phyloP scores from a whole-genome alignment of 2,888 invertebrate genomes.

The Xanthorhoe spadicearia region DNA sequence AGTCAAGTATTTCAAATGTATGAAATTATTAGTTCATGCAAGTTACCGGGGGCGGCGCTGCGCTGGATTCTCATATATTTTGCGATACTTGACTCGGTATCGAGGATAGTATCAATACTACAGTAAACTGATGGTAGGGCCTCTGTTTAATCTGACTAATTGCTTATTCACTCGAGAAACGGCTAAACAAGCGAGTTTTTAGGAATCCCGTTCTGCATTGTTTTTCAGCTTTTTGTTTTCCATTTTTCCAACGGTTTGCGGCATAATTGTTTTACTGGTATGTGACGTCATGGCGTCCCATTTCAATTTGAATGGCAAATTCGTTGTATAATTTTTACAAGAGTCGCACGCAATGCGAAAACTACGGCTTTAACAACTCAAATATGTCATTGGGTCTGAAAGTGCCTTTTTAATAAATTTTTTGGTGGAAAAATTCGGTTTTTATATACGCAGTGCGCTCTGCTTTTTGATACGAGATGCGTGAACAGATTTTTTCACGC shows the following conservation, averaged over 20 bases:
- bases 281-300: constrained; percentile 53
- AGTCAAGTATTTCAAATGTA: too few species aligned
- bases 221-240: constrained; percentile 27
- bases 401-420: neutral
- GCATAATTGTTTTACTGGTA: constrained; percentile 63
- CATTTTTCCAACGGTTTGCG: constrained; percentile 54
- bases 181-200: constrained; percentile 18
- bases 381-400: constrained; percentile 1
- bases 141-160: constrained; percentile 3
- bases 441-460: constrained; percentile 17
- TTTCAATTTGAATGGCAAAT: constrained; percentile 60
- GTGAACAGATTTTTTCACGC: constrained; percentile 26
- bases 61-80: too few species aligned
- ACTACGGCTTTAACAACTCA: neutral
- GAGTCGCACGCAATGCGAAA: constrained; percentile 20
- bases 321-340: constrained; percentile 57
- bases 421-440: neutral
- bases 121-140: too few species aligned
- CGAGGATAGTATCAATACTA: too few species aligned
- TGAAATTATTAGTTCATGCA: too few species aligned
- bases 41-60: too few species aligned
- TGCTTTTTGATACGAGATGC: constrained; percentile 4
- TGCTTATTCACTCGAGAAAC: constrained; percentile 14
- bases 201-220: constrained; percentile 29
- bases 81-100: too few species aligned